phyloP scores from a whole-genome alignment of 2,888 invertebrate genomes.

The Caenorhabditis zanzibari region DNA sequence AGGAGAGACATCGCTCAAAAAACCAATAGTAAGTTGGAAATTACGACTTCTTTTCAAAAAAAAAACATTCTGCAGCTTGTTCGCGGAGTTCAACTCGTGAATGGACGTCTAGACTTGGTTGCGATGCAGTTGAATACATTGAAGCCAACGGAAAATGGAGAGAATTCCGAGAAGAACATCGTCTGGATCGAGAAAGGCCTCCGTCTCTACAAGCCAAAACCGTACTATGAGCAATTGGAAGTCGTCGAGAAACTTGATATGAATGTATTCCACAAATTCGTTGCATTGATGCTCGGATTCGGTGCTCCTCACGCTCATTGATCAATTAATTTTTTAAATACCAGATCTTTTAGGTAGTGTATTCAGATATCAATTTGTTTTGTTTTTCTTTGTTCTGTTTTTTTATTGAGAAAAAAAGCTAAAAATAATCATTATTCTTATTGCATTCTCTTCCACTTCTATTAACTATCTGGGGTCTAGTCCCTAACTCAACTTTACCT shows the following conservation, averaged over 20 bases:
- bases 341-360: conserved; percentile 32
- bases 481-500: not conserved
- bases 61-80: conserved; percentile 67
- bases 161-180: conserved; percentile 78
- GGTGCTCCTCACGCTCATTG: conserved; percentile 60
- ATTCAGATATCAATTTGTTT: conserved; percentile 26
- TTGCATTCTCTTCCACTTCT: not conserved
- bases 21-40: conserved; percentile 73
- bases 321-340: not conserved
- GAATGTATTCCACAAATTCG: conserved; percentile 80
- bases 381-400: conserved; percentile 24
- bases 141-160: conserved; percentile 84
- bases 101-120: conserved; percentile 81
- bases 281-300: conserved; percentile 72
- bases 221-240: conserved; percentile 78
- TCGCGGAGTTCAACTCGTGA: conserved; percentile 80
- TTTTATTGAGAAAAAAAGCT: conserved; percentile 11
- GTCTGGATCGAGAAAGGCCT: conserved; percentile 81
- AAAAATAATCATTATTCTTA: not conserved
- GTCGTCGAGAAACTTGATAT: conserved; percentile 79
- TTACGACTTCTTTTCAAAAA: no score
- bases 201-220: conserved; percentile 79
- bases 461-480: not conserved
- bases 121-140: conserved; percentile 81
- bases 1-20: conserved; percentile 39